Percentiles rank a stretch among this genome's conserved stretches.
These are phyloP conservation scores for Allolobophora icterica DNA, from an alignment of 2,888 invertebrate species.

Conservation along the genomic window DNA sequence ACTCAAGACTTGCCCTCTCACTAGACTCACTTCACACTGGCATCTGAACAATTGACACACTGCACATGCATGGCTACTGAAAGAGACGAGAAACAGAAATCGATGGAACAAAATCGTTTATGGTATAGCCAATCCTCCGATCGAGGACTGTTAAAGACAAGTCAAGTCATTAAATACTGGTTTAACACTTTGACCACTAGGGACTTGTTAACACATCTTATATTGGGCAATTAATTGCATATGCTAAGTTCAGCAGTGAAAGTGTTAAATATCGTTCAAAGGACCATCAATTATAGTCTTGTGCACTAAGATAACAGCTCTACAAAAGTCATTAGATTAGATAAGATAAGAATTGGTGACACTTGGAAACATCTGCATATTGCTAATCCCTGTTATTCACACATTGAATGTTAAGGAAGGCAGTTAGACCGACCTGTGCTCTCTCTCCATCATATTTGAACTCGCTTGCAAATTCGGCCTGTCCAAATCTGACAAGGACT, in stretches of 20 bases:
- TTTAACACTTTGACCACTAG: too few species aligned
- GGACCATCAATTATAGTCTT: too few species aligned
- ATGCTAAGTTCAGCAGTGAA: too few species aligned
- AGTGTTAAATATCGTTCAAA: neutral
- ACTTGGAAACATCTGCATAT: neutral
- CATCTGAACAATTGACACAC: neutral
- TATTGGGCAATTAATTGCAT: too few species aligned
- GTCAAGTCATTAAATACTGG: neutral
- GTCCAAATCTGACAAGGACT: slow-evolving; percentile 80
- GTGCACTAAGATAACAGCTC: too few species aligned
- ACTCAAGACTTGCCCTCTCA: neutral
- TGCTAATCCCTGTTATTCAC: neutral
- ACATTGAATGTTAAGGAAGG: neutral
- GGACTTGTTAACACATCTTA: too few species aligned
- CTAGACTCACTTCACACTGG: neutral
- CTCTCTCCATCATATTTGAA: slow-evolving; percentile 99
- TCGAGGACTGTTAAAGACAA: too few species aligned
- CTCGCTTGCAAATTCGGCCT: slow-evolving; percentile 87
- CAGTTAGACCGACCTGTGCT: slow-evolving; percentile 76
- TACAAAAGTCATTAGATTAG: neutral
- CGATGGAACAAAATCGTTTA: too few species aligned
- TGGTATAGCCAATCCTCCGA: too few species aligned
- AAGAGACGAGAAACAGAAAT: too few species aligned
- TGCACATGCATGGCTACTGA: too few species aligned
- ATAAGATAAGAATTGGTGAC: neutral